Percentiles rank a stretch among this genome's conserved stretches.
Conservation (phyloP, 2,888 invertebrate genomes). For the Eupithecia vulgata region DNA sequence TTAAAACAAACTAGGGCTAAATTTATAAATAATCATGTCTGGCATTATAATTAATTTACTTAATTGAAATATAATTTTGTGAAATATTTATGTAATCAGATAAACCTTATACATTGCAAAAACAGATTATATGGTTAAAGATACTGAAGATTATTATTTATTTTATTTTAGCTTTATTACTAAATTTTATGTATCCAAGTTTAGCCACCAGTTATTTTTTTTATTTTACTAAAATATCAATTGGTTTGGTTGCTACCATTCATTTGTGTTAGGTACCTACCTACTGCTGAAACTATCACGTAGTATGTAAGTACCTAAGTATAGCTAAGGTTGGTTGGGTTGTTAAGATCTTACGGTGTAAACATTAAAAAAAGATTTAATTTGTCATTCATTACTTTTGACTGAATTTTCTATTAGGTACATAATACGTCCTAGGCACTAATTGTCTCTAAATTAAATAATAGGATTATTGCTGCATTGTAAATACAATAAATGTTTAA, state of each 20-base stretch:
- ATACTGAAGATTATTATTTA: neutral
- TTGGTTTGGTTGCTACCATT: neutral
- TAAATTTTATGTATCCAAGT: neutral
- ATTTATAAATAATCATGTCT: neutral
- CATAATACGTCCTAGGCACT: slow-evolving; percentile 45
- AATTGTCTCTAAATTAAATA: slow-evolving; percentile 31
- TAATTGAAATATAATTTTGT: neutral
- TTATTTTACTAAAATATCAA: neutral
- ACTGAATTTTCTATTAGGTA: neutral
- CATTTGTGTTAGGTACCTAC: neutral
- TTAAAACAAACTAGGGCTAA: too few relatives aligned
- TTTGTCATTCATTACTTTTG: neutral
- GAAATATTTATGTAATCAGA: neutral
- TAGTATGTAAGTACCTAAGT: neutral
- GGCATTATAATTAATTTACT: neutral
- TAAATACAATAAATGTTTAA: slow-evolving; percentile 30
- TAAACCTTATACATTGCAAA: neutral
- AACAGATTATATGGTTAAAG: neutral
- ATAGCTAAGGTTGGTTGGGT: too few relatives aligned
- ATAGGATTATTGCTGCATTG: slow-evolving; percentile 11
- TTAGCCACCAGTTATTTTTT: neutral
- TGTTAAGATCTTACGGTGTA: neutral
- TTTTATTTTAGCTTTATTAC: neutral
- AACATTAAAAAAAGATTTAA: neutral
- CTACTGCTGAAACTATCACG: neutral